phyloP scores from a whole-genome alignment of 2,797 vertebrate genomes.

The Catharus ustulatus region DNA sequence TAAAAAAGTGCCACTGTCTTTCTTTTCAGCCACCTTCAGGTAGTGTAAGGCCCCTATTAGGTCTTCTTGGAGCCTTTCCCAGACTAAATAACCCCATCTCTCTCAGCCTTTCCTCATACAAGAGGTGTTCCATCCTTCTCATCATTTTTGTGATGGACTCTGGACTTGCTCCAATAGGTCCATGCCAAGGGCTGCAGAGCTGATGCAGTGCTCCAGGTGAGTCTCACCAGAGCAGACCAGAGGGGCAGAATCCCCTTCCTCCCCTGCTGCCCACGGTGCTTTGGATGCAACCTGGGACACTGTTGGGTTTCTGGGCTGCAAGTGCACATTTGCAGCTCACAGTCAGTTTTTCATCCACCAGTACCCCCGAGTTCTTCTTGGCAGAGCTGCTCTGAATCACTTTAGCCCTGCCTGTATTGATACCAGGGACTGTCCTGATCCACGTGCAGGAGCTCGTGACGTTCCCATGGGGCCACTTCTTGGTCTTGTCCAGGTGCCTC shows the following conservation, averaged over 20 bases:
- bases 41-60: rapidly evolving
- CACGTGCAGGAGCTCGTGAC: not conserved
- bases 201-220: not conserved
- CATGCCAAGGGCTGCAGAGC: rapidly evolving
- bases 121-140: not conserved
- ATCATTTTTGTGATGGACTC: not conserved
- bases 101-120: not conserved
- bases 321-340: not conserved
- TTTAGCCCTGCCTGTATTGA: not conserved
- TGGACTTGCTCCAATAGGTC: not conserved
- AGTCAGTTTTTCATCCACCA: not conserved
- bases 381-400: not conserved
- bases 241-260: not conserved
- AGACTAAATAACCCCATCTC: not conserved
- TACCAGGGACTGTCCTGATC: not conserved
- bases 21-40: not conserved
- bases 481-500: not conserved
- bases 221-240: not conserved
- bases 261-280: rapidly evolving
- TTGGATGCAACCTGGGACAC: not conserved
- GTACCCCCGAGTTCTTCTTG: not conserved
- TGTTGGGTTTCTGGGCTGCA: rapidly evolving
- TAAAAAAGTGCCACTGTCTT: rapidly evolving
- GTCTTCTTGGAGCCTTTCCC: not conserved
- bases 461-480: not conserved